Conservation (phyloP, 2,888 invertebrate species). For the Sphecodes monilicornis region DNA sequence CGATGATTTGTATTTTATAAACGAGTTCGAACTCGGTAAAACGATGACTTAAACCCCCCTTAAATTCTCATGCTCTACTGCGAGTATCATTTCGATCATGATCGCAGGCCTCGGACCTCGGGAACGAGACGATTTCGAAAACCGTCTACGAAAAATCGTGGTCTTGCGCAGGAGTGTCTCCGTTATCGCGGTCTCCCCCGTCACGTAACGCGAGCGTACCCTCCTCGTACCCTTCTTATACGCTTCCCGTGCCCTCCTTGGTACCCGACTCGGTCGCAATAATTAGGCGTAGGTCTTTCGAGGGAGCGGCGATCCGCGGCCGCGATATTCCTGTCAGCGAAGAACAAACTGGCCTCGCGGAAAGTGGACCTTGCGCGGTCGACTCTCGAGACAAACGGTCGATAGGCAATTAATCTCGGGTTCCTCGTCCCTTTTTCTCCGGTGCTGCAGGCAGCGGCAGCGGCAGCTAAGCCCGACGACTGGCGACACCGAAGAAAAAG, state of each 20-base stretch:
- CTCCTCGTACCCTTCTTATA: no score
- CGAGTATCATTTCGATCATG: background rate
- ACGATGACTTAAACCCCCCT: no score
- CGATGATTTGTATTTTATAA: no score
- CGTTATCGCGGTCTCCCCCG: slow-evolving; percentile 54
- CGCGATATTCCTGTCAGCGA: slow-evolving; percentile 68
- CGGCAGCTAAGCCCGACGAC: background rate
- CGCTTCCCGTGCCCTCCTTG: slow-evolving; percentile 7
- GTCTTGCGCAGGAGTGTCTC: slow-evolving; percentile 26
- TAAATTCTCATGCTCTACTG: background rate
- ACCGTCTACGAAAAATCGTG: background rate
- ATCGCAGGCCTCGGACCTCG: no score
- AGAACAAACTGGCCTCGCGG: slow-evolving; percentile 64
- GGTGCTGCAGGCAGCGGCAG: slow-evolving; percentile 22
- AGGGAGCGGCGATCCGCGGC: slow-evolving; percentile 66
- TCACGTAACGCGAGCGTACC: slow-evolving; percentile 9
- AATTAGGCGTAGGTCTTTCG: slow-evolving; percentile 69
- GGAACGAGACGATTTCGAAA: background rate
- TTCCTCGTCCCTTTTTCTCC: slow-evolving; percentile 28
- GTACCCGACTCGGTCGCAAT: slow-evolving; percentile 49
- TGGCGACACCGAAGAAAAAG: slow-evolving; percentile 12
- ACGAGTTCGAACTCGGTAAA: background rate
- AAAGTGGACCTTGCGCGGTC: slow-evolving; percentile 64
- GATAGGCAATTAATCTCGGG: slow-evolving; percentile 73
- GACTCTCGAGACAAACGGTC: slow-evolving; percentile 72